Percentiles rank a stretch among this genome's conserved stretches.
These are phyloP conservation scores for Batillaria attramentaria DNA, from an alignment of 1,140 invertebrate species.

Conservation along the genomic window DNA sequence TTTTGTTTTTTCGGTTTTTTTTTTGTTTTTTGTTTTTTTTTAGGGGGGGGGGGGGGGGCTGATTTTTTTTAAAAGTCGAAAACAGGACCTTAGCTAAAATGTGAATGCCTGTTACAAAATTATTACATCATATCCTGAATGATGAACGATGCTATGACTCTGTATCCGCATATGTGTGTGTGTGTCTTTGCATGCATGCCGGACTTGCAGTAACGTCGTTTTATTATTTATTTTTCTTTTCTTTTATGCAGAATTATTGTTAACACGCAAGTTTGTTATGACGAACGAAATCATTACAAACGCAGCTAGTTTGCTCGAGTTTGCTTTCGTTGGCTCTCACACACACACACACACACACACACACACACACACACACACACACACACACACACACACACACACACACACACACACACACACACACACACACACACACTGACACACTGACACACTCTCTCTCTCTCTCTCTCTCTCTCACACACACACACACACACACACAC, in stretches of 20 bases:
- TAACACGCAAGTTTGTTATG: neutral
- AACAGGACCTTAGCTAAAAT: too few species aligned
- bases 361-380: slow-evolving; percentile 2
- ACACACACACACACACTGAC: neutral
- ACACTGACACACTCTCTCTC: neutral
- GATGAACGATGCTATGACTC: too few species aligned
- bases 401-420: neutral
- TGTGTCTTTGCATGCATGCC: neutral
- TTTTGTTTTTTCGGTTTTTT: too few species aligned
- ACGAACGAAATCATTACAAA: neutral
- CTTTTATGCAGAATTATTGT: neutral
- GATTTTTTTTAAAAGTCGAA: too few species aligned
- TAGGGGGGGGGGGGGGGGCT: too few species aligned
- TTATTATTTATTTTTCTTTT: neutral
- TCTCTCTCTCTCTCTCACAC: neutral
- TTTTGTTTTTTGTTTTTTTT: too few species aligned
- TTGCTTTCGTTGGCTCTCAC: too few species aligned
- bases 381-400: neutral
- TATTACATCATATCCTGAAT: too few species aligned
- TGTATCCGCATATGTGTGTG: neutral
- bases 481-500: slow-evolving; percentile 3
- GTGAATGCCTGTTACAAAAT: too few species aligned
- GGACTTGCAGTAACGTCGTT: neutral
- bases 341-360: slow-evolving; percentile 3
- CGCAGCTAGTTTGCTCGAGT: too few species aligned